Base-by-base conservation (phyloP, 2,113 vertebrate species). In the Leptocoma aspasia region DNA sequence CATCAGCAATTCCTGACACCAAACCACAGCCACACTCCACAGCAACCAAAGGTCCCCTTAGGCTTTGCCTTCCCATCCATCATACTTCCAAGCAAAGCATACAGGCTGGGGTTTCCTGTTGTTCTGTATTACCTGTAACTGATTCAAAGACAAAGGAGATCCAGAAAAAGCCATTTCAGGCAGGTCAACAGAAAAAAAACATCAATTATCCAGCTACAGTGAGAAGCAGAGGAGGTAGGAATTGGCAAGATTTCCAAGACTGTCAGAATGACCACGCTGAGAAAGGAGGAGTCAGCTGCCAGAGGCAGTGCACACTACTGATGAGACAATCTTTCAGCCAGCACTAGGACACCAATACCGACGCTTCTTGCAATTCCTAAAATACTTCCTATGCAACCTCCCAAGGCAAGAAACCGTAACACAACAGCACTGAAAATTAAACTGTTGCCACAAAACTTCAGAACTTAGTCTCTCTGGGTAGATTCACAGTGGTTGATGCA, bases 21-120 rank as follows among this genome's bases (percentile, higher is more conserved):
- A 33, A 90, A 45, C 28, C 17, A 79, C 28, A 57, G 63, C 13
- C 52, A 14, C 21, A 11, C 27, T 13, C 33, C 44, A 44, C 28
- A 50, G 14, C 2, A 4, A 82, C 27, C 26, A 13, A 49, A 28
- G 22, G 24, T 23, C 12, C 9, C 35, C 31, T 19, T 0, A 0
- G 30, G 30, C 24, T 53, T 72, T 44, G 54, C 37, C 27, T 42
- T 61, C 30, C 47, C 41, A 20, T 11, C 39, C 21, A 78, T 26
- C n/a, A 10, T 6, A 81, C 7, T 8, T 17, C 60, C 2, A 1
- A 6, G 39, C 5, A 63, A 85, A 75, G 23, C 44, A 35, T 2
- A 23, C 6, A 33, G 28, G 11, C 6, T 61, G 18, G 30, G 47
- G 33, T 20, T 73, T 53, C 11, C 33, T 60, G 23, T 5, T 78